Evolutionary conservation across 2,888 invertebrate species (phyloP), one percentile per base, ranked within the genome.

Genomic region (Pasiphila rectangulata): DNA sequence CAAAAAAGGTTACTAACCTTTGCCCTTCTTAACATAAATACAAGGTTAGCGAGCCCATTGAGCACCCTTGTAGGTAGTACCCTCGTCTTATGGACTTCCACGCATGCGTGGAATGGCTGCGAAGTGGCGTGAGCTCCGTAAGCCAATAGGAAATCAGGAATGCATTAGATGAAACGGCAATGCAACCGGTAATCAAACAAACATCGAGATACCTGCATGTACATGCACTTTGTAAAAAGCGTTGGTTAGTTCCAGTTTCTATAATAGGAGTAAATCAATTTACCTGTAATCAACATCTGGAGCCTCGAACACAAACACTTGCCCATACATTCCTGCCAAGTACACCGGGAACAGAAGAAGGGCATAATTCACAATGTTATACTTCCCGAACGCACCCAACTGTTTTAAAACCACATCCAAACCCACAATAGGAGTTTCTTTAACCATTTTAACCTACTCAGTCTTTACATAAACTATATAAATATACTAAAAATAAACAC

Each of bases 261-360:
- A 5, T 25, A 1, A 17, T 13, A 9, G 6, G 15, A 27, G 20
- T n/a, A 10, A 19, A 34, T 34, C 42, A 2, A 60, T 73, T 68
- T 52, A 86, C 87, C 87, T 79, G 63, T 87, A 86, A 38, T 59
- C 54, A 15, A 87, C 71, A 56, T 85, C 82, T 0, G 78, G 54
- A 0, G 87, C 86, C 62, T 88, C 87, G 44, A 87, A 88, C n/a
- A 87, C 77, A 39, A 70, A 88, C 1, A 80, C 76, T 0, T 82
- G 78, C 27, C 83, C 87, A 42, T 72, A 87, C 77, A 87, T 79
- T 65, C 86, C 87, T 54, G 87, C 83, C 65, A 87, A 73, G 67
- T 69, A 85, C 23, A 86, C 81, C 0, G 87, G 87, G 30, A 84
- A 82, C 15, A 88, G 54, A 1, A 83, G 60, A 6, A 88, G 60